phyloP scores from a whole-genome alignment of 2,888 invertebrate species.

The Lottia scabra region DNA sequence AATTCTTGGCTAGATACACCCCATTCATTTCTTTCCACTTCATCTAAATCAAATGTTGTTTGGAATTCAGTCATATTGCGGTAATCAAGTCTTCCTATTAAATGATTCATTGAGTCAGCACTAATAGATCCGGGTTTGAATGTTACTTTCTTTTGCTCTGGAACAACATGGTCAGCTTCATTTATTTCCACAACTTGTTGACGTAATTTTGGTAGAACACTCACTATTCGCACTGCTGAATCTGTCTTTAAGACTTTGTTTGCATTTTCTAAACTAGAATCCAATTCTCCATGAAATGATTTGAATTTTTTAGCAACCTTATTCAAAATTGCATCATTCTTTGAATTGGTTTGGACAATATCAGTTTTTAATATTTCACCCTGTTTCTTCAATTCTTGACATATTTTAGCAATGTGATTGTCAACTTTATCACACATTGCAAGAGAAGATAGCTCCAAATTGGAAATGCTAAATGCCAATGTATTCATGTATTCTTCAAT shows the following conservation, averaged over 20 bases:
- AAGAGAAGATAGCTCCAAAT: not conserved
- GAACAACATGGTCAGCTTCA: not conserved
- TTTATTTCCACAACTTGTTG: not conserved
- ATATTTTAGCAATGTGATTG: not conserved
- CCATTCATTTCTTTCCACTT: not conserved
- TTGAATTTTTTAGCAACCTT: not conserved
- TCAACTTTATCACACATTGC: not conserved
- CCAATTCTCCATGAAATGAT: not conserved
- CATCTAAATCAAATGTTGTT: not conserved
- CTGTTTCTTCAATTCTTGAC: not conserved
- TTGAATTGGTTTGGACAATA: not conserved
- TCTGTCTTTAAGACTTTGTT: not conserved
- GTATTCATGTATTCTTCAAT: not conserved
- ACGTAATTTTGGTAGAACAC: not conserved
- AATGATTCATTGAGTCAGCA: not conserved
- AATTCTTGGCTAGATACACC: not conserved
- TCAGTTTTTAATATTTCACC: not conserved
- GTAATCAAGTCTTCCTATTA: not conserved
- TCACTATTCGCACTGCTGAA: not conserved
- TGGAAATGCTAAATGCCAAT: not conserved
- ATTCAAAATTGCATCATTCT: not conserved
- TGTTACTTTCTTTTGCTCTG: not conserved
- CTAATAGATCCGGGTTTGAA: not conserved
- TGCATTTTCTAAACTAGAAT: not conserved
- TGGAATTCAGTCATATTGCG: not conserved